Conservation (phyloP, 2,888 invertebrate species). For the Eupithecia abbreviata region DNA sequence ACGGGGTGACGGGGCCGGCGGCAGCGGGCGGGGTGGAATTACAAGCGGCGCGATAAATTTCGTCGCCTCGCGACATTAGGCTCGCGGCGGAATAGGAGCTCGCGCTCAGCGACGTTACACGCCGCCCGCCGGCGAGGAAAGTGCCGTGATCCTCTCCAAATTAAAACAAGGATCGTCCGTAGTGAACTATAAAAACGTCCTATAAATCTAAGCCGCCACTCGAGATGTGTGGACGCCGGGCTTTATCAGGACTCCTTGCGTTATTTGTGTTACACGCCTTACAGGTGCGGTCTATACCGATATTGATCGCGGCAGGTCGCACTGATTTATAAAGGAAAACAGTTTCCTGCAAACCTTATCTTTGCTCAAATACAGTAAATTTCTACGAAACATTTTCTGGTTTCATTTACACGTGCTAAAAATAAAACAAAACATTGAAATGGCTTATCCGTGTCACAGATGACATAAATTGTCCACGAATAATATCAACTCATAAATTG, state of each 20-base stretch:
- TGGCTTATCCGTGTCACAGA: conserved; percentile 31
- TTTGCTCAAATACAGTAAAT: background rate
- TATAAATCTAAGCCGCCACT: conserved; percentile 69
- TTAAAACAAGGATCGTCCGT: conserved; percentile 80
- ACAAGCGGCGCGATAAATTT: conserved; percentile 83
- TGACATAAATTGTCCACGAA: conserved; percentile 36
- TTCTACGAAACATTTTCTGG: conserved; percentile 11
- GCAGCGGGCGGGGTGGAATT: conserved; percentile 72
- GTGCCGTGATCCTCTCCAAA: conserved; percentile 71
- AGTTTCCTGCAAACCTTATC: conserved; percentile 28
- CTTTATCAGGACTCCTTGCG: conserved; percentile 64
- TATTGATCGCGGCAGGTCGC: conserved; percentile 60
- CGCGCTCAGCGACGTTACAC: conserved; percentile 49
- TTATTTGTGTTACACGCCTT: conserved; percentile 67
- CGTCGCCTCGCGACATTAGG: conserved; percentile 76
- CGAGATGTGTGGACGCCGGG: conserved; percentile 69
- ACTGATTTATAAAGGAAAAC: conserved; percentile 45
- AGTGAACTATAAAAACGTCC: conserved; percentile 76
- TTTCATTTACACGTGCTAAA: background rate
- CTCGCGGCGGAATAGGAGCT: conserved; percentile 69
- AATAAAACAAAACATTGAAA: conserved; percentile 25
- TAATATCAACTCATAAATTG: conserved; percentile 53
- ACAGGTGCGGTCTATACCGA: conserved; percentile 61
- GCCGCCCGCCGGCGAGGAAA: conserved; percentile 50
- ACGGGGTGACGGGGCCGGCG: conserved; percentile 67